phyloP scores from a whole-genome alignment of 2,888 invertebrate genomes.

The Digitonthophagus gazella region DNA sequence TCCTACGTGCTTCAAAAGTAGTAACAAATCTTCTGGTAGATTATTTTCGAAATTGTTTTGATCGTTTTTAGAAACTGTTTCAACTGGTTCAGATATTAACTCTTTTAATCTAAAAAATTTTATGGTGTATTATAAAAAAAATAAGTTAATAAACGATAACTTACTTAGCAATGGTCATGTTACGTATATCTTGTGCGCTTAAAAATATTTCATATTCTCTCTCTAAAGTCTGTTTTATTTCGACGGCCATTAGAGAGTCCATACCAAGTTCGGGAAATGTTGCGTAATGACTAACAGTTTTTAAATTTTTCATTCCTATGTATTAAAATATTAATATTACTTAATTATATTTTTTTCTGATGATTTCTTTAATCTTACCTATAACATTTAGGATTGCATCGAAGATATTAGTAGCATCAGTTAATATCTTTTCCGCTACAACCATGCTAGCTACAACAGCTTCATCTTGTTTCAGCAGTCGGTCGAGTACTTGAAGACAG shows the following conservation, averaged over 20 bases:
- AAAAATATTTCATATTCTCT: conserved; percentile 85
- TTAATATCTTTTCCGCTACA: background rate
- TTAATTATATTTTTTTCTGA: too few relatives aligned
- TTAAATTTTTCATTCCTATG: conserved; percentile 64
- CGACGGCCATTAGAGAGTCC: conserved; percentile 97
- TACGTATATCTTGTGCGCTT: conserved; percentile 81
- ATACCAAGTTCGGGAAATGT: conserved; percentile 89
- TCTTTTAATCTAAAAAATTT: conserved; percentile 2
- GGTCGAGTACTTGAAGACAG: conserved; percentile 63
- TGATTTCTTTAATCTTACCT: too few relatives aligned
- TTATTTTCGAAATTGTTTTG: background rate
- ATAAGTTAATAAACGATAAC: conserved; percentile 17
- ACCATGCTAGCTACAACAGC: too few relatives aligned
- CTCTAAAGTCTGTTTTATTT: conserved; percentile 90
- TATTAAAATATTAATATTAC: background rate
- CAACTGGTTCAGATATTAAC: conserved; percentile 28
- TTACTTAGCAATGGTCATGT: conserved; percentile 71
- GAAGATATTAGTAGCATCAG: too few relatives aligned
- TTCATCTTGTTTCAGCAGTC: conserved; percentile 64
- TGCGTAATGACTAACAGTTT: conserved; percentile 67
- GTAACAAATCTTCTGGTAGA: conserved; percentile 51
- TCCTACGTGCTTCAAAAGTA: too few relatives aligned
- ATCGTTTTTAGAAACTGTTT: background rate
- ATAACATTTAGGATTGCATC: too few relatives aligned
- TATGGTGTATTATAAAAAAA: too few relatives aligned